Base-by-base conservation (phyloP, 2,113 vertebrate species). In the Pelobates fuscus region DNA sequence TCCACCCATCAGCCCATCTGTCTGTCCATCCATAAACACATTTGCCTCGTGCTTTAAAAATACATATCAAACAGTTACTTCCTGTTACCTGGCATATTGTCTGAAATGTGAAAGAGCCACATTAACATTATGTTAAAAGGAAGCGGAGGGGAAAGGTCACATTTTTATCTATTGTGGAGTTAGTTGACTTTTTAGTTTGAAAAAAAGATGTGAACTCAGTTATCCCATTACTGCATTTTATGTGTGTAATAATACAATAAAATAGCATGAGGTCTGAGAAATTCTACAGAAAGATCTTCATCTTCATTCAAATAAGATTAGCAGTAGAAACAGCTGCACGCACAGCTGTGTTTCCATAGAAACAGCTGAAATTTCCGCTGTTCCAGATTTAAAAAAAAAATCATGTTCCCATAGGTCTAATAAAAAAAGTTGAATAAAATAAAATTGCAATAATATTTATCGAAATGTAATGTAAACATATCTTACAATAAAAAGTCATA, bases 271-370 rank as follows among this genome's bases (percentile, higher is more conserved):
- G 62, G 61, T 26, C 60, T 60, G 32, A 55, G 52, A 65, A 73
- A 71, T 41, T 17, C 46, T 57, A 26, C 3, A 41, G 26, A 25
- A 65, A 43, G 55, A 43, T 73, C 61, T 64, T 65, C 71, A 43
- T 73, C 61, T 64, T 65, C 71, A 25, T 71, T 14, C 61, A 81
- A 83, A 78, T 78, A 84, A 77, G 78, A 81, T 81, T 83, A 70
- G 75, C 20, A 55, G 59, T 87, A 81, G 80, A 37, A 79, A 80
- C 78, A 81, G 78, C 79, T 77, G 84, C 82, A 83, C 77, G 78
- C 77, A 85, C 85, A 85, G 83, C 83, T 83, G 85, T 68, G 73
- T 89, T 86, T 81, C 82, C 79, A 84, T 78, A 77, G 79, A 78
- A 85, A 87, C 79, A 78, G 67, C 70, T 78, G 57, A 69, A 77